Evolutionary conservation across 53 echinoderm and acorn worm genomes (phyloP).

Genomic region (Mesocentrotus franciscanus): DNA sequence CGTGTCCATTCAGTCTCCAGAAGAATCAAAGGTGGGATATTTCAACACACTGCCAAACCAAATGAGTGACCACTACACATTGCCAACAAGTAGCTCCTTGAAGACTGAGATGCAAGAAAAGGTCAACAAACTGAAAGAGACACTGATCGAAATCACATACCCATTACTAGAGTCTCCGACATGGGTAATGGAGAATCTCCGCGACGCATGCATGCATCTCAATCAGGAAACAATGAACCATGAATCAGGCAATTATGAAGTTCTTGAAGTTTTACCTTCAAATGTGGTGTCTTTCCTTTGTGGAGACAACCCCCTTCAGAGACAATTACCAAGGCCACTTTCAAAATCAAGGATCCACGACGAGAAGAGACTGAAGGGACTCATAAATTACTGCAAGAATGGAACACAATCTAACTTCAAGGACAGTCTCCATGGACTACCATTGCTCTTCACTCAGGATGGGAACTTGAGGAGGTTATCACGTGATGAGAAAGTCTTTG

Average conservation of each 20-base stretch:
- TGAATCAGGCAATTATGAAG: not conserved
- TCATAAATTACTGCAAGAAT: slow-evolving; percentile 31
- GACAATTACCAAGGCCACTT: slow-evolving; percentile 1
- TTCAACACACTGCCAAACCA: not conserved
- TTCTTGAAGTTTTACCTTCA: slow-evolving; percentile 16
- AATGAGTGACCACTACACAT: not conserved
- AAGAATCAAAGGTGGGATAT: not conserved
- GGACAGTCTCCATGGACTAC: slow-evolving; percentile 19
- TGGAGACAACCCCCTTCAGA: slow-evolving; percentile 9
- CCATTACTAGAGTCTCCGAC: slow-evolving; percentile 28
- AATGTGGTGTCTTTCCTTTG: slow-evolving; percentile 3
- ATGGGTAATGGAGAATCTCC: not conserved
- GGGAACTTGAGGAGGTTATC: slow-evolving; percentile 9
- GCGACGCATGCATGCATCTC: not conserved
- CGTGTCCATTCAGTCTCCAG: not conserved
- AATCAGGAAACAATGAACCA: not conserved
- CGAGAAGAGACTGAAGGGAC: not conserved
- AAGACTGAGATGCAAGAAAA: not conserved
- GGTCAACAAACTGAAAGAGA: not conserved
- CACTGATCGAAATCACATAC: not conserved
- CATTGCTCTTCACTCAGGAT: slow-evolving; percentile 38
- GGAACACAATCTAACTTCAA: not conserved
- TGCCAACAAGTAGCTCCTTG: not conserved
- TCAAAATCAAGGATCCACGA: not conserved
- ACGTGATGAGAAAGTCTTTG: not conserved